phyloP scores from a whole-genome alignment of 2,113 vertebrate genomes.

The Hippocampus comes region DNA sequence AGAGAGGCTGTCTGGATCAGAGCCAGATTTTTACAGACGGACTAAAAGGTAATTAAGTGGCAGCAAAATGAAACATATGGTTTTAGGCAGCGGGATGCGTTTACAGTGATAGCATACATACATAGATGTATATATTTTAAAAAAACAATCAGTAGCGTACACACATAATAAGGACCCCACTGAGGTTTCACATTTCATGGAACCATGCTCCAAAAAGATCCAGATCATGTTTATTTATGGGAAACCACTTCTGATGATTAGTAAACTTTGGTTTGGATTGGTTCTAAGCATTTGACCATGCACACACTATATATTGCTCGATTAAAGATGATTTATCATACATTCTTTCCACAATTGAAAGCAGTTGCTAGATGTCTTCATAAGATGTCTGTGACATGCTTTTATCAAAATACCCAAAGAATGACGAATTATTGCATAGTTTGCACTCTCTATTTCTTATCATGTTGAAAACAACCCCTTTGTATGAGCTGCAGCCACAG shows the following conservation, averaged over 20 bases:
- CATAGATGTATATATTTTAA: slow-evolving; percentile 26
- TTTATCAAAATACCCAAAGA: background rate
- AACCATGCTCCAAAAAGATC: background rate
- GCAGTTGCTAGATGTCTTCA: background rate
- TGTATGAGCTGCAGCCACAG: slow-evolving; percentile 1
- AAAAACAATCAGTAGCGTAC: slow-evolving; percentile 10
- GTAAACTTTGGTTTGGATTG: slow-evolving; percentile 3
- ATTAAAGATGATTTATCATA: slow-evolving; percentile 8
- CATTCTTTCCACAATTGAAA: background rate
- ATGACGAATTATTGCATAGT: background rate
- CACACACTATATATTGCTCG: slow-evolving; percentile 1
- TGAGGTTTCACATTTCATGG: slow-evolving; percentile 17
- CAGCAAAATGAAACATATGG: slow-evolving; percentile 64
- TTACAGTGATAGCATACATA: slow-evolving; percentile 51
- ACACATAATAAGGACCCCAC: background rate
- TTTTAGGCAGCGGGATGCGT: slow-evolving; percentile 47
- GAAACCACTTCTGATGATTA: background rate
- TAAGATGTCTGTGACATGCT: background rate
- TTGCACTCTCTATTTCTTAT: background rate
- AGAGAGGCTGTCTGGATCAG: slow-evolving; percentile 54
- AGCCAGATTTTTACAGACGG: slow-evolving; percentile 61
- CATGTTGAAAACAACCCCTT: background rate
- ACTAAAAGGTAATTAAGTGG: slow-evolving; percentile 68
- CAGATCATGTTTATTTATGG: slow-evolving; percentile 14
- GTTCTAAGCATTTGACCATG: slow-evolving; percentile 12